phyloP scores from a whole-genome alignment of 2,888 invertebrate genomes.

The Nemotelus pantherinus region DNA sequence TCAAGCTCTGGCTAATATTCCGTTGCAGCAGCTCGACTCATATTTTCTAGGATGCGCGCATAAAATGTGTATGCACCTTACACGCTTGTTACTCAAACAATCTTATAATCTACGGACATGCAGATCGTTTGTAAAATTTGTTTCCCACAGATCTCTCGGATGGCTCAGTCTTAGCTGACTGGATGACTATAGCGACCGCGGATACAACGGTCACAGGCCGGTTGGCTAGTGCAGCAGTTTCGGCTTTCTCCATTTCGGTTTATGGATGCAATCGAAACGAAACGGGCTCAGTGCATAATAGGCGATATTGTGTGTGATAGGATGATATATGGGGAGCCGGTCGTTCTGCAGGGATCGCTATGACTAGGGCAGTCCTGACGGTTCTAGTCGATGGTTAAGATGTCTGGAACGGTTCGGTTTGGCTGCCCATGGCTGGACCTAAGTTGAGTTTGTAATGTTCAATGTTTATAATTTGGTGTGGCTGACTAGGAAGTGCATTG shows the following conservation, averaged over 20 bases:
- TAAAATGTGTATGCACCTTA: constrained; percentile 32
- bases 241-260: constrained; percentile 34
- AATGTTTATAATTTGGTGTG: too few species aligned
- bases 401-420: too few species aligned
- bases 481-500: too few species aligned
- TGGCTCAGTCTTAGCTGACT: constrained; percentile 34
- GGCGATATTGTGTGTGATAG: constrained; percentile 29
- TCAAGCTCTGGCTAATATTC: background rate
- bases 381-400: background rate
- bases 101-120: constrained; percentile 41
- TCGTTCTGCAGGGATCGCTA: constrained; percentile 9
- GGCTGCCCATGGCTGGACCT: too few species aligned
- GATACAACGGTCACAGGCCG: background rate
- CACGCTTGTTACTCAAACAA: constrained; percentile 41
- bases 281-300: constrained; percentile 30
- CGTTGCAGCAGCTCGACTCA: constrained; percentile 9
- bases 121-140: constrained; percentile 48
- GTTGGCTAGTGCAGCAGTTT: constrained; percentile 17
- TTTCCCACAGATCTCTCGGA: constrained; percentile 47
- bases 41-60: constrained; percentile 18
- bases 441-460: too few species aligned
- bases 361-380: background rate
- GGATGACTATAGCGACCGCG: constrained; percentile 23
- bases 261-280: constrained; percentile 27
- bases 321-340: constrained; percentile 20